These are phyloP conservation scores for Dascyllus trimaculatus DNA, from an alignment of 2,113 vertebrate species.

Conservation along the genomic window DNA sequence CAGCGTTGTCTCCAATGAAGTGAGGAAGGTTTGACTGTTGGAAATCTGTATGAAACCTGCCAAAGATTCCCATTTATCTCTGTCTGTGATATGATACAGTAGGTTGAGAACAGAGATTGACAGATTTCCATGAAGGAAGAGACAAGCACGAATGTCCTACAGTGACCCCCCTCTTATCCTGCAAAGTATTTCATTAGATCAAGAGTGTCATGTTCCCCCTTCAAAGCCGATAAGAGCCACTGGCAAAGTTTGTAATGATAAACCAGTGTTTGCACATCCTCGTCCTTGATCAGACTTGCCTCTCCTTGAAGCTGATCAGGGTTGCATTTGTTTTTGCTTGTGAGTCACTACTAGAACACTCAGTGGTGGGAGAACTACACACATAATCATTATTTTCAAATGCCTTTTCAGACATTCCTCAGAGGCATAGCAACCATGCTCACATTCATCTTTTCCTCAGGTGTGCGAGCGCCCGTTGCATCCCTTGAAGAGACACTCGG, in stretches of 20 bases:
- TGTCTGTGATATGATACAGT: slow-evolving; percentile 24
- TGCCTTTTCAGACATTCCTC: slow-evolving; percentile 34
- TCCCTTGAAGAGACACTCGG: slow-evolving; percentile 15
- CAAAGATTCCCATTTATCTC: slow-evolving; percentile 21
- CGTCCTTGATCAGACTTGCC: slow-evolving; percentile 71
- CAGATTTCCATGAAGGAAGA: slow-evolving; percentile 10
- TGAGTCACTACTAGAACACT: slow-evolving; percentile 48
- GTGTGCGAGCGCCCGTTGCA: slow-evolving; percentile 9
- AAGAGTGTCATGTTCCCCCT: slow-evolving; percentile 42
- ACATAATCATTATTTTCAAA: slow-evolving; percentile 52
- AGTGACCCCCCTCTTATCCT: slow-evolving; percentile 28
- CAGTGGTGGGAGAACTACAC: slow-evolving; percentile 21
- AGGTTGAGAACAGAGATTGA: slow-evolving; percentile 5
- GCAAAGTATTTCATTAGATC: slow-evolving; percentile 39
- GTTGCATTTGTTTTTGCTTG: slow-evolving; percentile 47
- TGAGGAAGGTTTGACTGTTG: slow-evolving; percentile 37
- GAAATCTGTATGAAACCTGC: slow-evolving; percentile 39
- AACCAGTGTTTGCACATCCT: slow-evolving; percentile 47
- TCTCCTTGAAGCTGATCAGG: slow-evolving; percentile 41
- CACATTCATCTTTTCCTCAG: slow-evolving; percentile 14
- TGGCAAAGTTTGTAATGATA: slow-evolving; percentile 49
- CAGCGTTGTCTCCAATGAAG: slow-evolving; percentile 17
- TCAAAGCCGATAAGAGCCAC: slow-evolving; percentile 36
- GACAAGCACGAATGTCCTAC: slow-evolving; percentile 32
- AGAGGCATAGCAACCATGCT: background rate